Evolutionary conservation across 2,797 vertebrate species (phyloP).

Genomic region (Mareca penelope): DNA sequence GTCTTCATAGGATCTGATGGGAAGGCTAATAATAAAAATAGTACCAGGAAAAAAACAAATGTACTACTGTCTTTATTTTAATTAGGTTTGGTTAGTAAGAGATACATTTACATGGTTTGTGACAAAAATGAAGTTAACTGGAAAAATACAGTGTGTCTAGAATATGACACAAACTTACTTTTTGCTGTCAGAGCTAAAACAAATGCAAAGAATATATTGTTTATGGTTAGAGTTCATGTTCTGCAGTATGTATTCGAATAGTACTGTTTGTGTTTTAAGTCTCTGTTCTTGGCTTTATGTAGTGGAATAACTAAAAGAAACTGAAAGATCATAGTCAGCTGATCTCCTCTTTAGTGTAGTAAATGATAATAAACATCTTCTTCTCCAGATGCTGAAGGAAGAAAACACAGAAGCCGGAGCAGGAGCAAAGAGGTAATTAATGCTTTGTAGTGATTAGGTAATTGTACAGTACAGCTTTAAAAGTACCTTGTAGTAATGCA

Average conservation of each 20-base stretch:
- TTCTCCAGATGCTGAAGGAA: conserved; percentile 86
- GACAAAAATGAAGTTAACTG: background rate
- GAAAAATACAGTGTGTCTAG: background rate
- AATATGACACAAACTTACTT: background rate
- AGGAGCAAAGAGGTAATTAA: conserved; percentile 99
- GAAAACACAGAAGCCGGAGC: conserved; percentile 95
- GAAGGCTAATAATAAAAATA: background rate
- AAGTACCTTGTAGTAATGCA: conserved; percentile 78
- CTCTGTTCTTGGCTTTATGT: background rate
- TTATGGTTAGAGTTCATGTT: background rate
- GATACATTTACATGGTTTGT: background rate
- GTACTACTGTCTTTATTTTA: background rate
- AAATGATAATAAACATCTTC: conserved; percentile 8
- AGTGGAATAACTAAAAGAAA: background rate
- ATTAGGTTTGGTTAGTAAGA: background rate
- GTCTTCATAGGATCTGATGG: accelerated
- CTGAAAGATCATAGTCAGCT: background rate
- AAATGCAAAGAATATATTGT: background rate
- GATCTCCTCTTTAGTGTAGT: background rate
- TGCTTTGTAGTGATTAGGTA: conserved; percentile 84
- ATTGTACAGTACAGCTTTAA: conserved; percentile 76
- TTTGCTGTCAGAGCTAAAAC: background rate
- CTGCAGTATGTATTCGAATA: background rate
- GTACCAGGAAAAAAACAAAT: background rate
- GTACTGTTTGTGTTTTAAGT: background rate